Percentiles rank a stretch among this genome's conserved stretches.
Evolutionary conservation across 64 coral and sea anemone genomes (phyloP).

Genomic region (Dendrophyllia cribrosa): DNA sequence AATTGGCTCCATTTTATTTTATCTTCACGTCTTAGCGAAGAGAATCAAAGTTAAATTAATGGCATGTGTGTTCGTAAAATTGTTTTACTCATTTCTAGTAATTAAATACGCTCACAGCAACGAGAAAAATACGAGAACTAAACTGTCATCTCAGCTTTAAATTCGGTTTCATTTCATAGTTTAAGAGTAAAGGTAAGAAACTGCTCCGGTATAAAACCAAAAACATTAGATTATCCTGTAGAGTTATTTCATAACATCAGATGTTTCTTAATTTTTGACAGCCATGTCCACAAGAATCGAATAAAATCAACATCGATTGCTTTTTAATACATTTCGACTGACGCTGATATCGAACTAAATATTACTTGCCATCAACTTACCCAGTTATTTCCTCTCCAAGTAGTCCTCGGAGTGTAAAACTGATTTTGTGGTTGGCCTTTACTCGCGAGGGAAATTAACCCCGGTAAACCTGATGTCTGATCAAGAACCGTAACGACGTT

Average conservation of each 20-base stretch:
- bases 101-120: not conserved
- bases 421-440: not conserved
- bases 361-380: not conserved
- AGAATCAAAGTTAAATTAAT: too few relatives aligned
- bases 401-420: not conserved
- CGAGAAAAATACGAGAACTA: not conserved
- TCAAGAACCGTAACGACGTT: not conserved
- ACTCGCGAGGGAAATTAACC: not conserved
- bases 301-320: too few relatives aligned
- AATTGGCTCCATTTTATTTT: too few relatives aligned
- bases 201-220: not conserved
- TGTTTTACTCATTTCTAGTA: not conserved
- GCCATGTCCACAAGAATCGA: not conserved
- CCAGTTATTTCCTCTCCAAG: not conserved
- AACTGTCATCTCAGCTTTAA: too few relatives aligned
- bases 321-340: not conserved
- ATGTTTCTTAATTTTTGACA: slow-evolving; percentile 1
- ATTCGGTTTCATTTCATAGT: not conserved
- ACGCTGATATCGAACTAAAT: not conserved
- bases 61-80: not conserved
- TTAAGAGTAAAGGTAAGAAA: not conserved
- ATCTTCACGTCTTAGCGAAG: too few relatives aligned
- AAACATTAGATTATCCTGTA: not conserved
- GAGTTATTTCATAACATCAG: not conserved
- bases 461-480: not conserved